A percentile compares a stretch with the other conserved stretches of the same genome.
Evolutionary conservation across 1,140 invertebrate genomes (phyloP).

Genomic region (Penaeus japonicus): DNA sequence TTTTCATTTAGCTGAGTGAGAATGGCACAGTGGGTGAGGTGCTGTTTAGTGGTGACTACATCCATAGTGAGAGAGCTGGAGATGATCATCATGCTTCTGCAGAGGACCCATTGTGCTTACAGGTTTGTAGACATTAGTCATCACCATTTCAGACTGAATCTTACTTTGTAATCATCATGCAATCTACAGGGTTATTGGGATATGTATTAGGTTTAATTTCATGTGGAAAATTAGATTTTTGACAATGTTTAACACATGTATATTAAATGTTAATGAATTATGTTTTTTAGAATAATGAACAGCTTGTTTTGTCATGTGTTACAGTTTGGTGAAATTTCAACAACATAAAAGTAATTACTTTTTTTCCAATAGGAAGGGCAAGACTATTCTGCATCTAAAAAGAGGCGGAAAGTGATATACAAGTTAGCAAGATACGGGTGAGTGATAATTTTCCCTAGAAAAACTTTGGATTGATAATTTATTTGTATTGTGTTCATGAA

Average conservation of each 20-base stretch:
- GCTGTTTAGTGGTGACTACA: slow-evolving; percentile 23
- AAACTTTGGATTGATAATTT: too few relatives aligned
- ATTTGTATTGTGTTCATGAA: too few relatives aligned
- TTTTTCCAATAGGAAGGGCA: not conserved
- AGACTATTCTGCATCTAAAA: not conserved
- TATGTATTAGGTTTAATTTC: too few relatives aligned
- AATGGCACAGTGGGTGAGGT: slow-evolving; percentile 28
- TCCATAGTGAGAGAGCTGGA: not conserved
- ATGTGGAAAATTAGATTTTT: too few relatives aligned
- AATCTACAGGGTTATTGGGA: too few relatives aligned
- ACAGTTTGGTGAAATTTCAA: too few relatives aligned
- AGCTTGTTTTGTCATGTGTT: too few relatives aligned
- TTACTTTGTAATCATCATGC: too few relatives aligned
- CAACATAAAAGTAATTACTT: not conserved
- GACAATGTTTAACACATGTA: too few relatives aligned
- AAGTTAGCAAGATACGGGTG: slow-evolving; percentile 44
- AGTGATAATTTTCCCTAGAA: not conserved
- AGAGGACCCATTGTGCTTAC: not conserved
- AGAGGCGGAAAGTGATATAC: slow-evolving; percentile 21
- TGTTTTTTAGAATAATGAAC: too few relatives aligned
- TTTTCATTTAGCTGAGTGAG: slow-evolving; percentile 14
- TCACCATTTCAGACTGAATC: too few relatives aligned
- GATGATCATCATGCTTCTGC: not conserved
- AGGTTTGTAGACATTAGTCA: not conserved
- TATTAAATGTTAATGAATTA: too few relatives aligned